Evolutionary conservation across 2,888 invertebrate genomes (phyloP), one percentile per base, ranked within the genome.

Genomic region (Patella ulyssiponensis): DNA sequence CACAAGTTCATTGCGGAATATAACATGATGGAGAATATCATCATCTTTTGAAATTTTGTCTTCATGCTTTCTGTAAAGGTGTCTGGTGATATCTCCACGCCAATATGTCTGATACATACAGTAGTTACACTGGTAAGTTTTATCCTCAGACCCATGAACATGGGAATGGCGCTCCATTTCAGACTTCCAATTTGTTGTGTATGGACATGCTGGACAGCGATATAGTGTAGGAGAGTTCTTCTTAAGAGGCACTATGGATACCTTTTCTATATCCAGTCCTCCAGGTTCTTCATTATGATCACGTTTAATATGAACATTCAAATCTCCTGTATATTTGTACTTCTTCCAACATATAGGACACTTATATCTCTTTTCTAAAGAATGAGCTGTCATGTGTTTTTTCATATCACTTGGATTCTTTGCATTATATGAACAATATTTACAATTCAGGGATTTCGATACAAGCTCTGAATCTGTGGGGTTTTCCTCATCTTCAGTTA

Each of bases 241-340:
- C 74, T 83, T 86, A 44, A 82, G 83, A 9, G 85, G 82, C 17
- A 86, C 76, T 3, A 83, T 85, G 3, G 87, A 80, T 15, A 88
- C 86, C 77, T 85, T 87, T 7, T 86, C 82, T 33, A 86, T 79
- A 20, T 83, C 82, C 9, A 84, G 80, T 9, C 82, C 79, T 14
- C 84, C 82, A 33, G 87, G 86, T 73, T 88, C 88, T 93, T 82
- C 79, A 93, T 80, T 93, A 92, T 75, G 95, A 94, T 87, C 95
- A 95, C 83, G 91, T 1, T 94, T 94, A 89, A 94, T 92, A 86
- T 96, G 96, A 87, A 95, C 95, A 79, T 94, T 94, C 12, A 95
- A 92, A 9, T 95, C 94, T 14, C 95, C 94, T 77, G 93, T 93
- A 91, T 95, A 95, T 82, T 95, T 94, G 89, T 96, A 96, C 85